Evolutionary conservation across 2,888 invertebrate species (phyloP).

Genomic region (Cryptus armator): DNA sequence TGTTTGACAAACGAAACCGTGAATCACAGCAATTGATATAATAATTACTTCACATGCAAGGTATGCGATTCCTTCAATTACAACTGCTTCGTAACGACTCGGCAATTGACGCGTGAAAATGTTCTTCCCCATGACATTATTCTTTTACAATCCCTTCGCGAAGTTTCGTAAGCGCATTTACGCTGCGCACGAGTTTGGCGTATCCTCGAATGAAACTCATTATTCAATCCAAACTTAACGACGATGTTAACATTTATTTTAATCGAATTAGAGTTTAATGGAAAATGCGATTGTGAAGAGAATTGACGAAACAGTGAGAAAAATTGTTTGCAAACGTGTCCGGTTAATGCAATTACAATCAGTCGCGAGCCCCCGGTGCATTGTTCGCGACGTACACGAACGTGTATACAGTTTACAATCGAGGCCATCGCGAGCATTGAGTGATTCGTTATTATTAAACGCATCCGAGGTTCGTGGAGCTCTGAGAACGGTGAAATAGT

Average conservation of each 20-base stretch:
- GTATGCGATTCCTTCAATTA: no score
- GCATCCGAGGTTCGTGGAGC: not conserved
- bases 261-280: not conserved
- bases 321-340: conserved; percentile 13
- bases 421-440: conserved; percentile 38
- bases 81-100: not conserved
- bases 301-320: not conserved
- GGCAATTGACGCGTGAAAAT: not conserved
- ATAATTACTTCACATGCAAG: not conserved
- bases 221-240: not conserved
- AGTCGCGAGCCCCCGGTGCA: conserved; percentile 19
- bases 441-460: conserved; percentile 10
- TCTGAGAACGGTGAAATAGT: conserved; percentile 9
- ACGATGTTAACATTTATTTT: not conserved
- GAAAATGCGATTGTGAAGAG: not conserved
- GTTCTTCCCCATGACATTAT: conserved; percentile 32
- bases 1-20: not conserved
- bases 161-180: not conserved
- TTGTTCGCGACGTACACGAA: conserved; percentile 6
- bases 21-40: not conserved
- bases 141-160: not conserved
- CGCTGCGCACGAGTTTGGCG: not conserved
- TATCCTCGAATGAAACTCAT: not conserved
- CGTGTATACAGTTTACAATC: conserved; percentile 20
- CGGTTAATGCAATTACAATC: conserved; percentile 15